Evolutionary conservation across 2,888 invertebrate species (phyloP).

Genomic region (Ormyrus thymus): DNA sequence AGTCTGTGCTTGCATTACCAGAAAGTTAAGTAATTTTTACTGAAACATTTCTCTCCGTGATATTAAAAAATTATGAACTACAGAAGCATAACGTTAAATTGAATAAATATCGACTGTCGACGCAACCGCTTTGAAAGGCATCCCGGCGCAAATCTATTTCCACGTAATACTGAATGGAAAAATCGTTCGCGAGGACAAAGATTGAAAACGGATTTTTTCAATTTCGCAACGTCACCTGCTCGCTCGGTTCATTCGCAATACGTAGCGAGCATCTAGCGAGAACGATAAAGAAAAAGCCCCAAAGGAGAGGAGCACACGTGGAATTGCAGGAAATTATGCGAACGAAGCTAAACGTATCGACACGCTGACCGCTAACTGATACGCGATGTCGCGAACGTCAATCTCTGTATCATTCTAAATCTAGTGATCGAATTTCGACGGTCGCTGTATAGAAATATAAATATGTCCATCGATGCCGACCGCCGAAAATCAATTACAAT

Average conservation of each 20-base stretch:
- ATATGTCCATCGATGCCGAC: too few relatives aligned
- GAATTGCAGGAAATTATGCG: slow-evolving; percentile 44
- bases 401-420: not conserved
- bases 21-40: too few relatives aligned
- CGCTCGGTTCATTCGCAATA: slow-evolving; percentile 2
- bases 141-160: slow-evolving; percentile 23
- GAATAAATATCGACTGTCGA: slow-evolving; percentile 36
- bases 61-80: not conserved
- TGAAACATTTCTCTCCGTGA: too few relatives aligned
- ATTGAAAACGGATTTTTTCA: slow-evolving; percentile 50
- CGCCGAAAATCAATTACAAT: slow-evolving; percentile 31
- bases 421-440: not conserved
- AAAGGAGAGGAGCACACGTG: slow-evolving; percentile 1
- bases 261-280: not conserved
- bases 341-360: slow-evolving; percentile 30
- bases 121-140: slow-evolving; percentile 31
- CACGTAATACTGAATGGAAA: slow-evolving; percentile 41
- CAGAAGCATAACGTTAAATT: slow-evolving; percentile 19
- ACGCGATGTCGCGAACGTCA: slow-evolving; percentile 17
- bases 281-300: slow-evolving; percentile 56
- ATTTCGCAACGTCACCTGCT: slow-evolving; percentile 46
- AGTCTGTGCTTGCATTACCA: too few relatives aligned
- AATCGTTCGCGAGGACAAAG: slow-evolving; percentile 36
- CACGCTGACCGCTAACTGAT: slow-evolving; percentile 43
- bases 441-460: not conserved